A percentile compares a stretch with the other conserved stretches of the same genome.
phyloP scores from a whole-genome alignment of 2,113 vertebrate species.

The Mesembrinibis cayennensis region DNA sequence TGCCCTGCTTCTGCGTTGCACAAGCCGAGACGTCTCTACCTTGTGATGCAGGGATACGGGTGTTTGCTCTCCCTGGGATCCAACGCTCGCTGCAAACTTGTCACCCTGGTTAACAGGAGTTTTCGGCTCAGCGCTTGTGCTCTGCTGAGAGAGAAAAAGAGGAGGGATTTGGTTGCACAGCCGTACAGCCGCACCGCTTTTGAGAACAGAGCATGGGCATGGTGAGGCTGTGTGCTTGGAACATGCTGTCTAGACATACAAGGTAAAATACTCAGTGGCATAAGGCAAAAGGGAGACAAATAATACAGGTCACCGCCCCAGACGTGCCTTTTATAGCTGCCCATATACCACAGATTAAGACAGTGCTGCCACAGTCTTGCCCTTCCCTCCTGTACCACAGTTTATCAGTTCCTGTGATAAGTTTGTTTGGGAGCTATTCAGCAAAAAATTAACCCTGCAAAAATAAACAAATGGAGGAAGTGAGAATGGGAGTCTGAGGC shows the following conservation, averaged over 20 bases:
- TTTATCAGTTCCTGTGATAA: background rate
- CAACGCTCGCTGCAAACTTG: background rate
- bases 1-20: background rate
- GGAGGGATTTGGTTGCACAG: background rate
- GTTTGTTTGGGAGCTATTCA: background rate
- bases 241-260: no score
- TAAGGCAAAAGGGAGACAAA: background rate
- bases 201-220: background rate
- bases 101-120: background rate
- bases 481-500: no score
- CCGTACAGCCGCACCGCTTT: background rate
- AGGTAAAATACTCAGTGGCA: background rate
- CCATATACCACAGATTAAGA: background rate
- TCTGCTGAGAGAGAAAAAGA: background rate
- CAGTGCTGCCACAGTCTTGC: background rate
- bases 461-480: no score
- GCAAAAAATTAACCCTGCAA: no score
- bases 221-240: background rate
- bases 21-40: background rate
- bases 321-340: background rate
- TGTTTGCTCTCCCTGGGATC: background rate
- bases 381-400: background rate
- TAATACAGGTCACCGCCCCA: background rate
- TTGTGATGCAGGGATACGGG: background rate
- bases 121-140: background rate